A percentile compares a stretch with the other conserved stretches of the same genome.
Evolutionary conservation across 2,113 vertebrate species (phyloP).

Genomic region (Etheostoma cragini): DNA sequence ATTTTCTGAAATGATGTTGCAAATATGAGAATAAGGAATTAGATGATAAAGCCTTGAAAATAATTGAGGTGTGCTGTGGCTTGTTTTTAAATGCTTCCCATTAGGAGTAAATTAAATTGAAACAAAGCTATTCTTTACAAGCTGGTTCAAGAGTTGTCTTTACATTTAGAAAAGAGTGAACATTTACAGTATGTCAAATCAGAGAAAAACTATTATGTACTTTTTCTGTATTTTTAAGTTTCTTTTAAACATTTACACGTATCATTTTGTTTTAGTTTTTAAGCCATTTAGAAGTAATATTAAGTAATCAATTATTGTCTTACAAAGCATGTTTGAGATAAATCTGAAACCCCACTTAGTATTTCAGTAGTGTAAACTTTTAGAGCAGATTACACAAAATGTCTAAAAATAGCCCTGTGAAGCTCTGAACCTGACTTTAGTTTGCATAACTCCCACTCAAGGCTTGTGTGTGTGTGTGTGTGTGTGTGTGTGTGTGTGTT

Average conservation of each 20-base stretch:
- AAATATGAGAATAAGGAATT: not conserved
- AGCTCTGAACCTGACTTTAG: conserved; percentile 48
- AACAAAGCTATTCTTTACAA: not conserved
- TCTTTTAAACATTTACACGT: not conserved
- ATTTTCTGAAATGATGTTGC: not conserved
- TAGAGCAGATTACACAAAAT: conserved; percentile 43
- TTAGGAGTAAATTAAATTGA: not conserved
- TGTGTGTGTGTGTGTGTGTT: too few species aligned
- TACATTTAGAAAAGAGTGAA: not conserved
- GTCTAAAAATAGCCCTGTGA: conserved; percentile 67
- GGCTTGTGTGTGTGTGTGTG: conserved; percentile 3
- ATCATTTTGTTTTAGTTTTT: not conserved
- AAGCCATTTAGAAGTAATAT: not conserved
- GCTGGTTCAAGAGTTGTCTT: not conserved
- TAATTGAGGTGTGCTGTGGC: too few species aligned
- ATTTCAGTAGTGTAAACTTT: conserved; percentile 73
- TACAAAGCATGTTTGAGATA: conserved; percentile 19
- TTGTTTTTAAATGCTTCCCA: not conserved
- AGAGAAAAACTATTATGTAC: not conserved
- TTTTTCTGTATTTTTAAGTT: too few species aligned
- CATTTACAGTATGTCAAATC: not conserved
- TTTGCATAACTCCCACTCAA: conserved; percentile 31
- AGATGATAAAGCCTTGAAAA: not conserved
- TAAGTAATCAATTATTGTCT: not conserved
- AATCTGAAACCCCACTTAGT: conserved; percentile 14